These are phyloP conservation scores for Zaprionus tsacasi DNA, from an alignment of 1,140 invertebrate genomes.

Conservation along the genomic window DNA sequence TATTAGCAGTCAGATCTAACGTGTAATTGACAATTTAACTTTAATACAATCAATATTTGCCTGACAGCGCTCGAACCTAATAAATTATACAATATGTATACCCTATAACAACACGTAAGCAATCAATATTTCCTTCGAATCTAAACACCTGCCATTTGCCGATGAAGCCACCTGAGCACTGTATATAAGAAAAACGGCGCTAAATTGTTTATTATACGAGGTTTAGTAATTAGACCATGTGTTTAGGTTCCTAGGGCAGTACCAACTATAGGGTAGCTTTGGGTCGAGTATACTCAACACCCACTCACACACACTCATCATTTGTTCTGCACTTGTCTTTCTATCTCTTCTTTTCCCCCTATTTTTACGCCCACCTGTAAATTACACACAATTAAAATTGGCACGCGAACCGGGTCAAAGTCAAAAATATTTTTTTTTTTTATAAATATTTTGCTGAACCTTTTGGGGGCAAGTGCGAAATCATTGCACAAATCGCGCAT, in stretches of 20 bases:
- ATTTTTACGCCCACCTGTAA: slow-evolving; percentile 36
- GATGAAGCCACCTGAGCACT: neutral
- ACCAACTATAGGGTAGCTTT: neutral
- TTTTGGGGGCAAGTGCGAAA: slow-evolving; percentile 49
- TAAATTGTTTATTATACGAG: slow-evolving; percentile 6
- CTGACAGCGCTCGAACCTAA: neutral
- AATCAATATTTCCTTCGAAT: slow-evolving; percentile 15
- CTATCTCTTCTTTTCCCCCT: neutral
- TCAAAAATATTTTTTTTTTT: slow-evolving; percentile 50
- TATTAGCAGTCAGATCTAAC: neutral
- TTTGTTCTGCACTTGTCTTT: neutral
- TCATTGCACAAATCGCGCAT: slow-evolving; percentile 60
- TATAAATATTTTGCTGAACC: slow-evolving; percentile 48
- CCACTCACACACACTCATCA: neutral
- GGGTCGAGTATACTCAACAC: neutral
- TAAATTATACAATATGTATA: neutral
- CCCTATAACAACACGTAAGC: neutral
- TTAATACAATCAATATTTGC: slow-evolving; percentile 9
- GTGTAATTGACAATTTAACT: neutral
- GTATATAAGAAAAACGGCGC: neutral
- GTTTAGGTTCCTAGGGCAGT: neutral
- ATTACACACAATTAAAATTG: slow-evolving; percentile 46
- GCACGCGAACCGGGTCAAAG: slow-evolving; percentile 73
- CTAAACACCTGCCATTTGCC: neutral
- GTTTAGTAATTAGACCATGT: slow-evolving; percentile 1